These are phyloP conservation scores for Anabacerthia variegaticeps DNA, from an alignment of 2,797 vertebrate genomes.

Conservation along the genomic window DNA sequence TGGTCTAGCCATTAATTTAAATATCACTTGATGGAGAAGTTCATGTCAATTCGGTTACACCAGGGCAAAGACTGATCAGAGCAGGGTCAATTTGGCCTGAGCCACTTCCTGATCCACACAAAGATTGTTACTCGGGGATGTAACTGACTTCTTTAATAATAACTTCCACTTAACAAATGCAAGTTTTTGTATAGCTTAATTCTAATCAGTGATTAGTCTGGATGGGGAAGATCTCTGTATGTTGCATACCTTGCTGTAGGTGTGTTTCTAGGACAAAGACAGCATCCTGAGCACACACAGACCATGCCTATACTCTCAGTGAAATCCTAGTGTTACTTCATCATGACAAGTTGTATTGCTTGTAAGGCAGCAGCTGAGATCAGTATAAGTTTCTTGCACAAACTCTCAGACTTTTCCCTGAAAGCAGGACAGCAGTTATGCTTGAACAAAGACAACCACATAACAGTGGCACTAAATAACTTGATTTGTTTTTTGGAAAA, in stretches of 20 bases:
- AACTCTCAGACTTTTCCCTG: background rate
- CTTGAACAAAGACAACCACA: background rate
- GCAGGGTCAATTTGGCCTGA: background rate
- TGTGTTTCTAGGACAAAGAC: background rate
- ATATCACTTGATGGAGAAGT: background rate
- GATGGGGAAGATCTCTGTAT: background rate
- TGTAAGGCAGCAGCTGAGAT: background rate
- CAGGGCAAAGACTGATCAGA: background rate
- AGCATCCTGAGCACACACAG: background rate
- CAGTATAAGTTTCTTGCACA: background rate
- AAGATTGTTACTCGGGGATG: background rate
- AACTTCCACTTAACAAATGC: background rate
- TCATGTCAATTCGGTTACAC: background rate
- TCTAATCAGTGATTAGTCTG: background rate
- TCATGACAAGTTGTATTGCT: background rate
- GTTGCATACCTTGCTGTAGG: background rate
- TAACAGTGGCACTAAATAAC: background rate
- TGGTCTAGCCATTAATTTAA: background rate
- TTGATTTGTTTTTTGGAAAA: conserved; percentile 13
- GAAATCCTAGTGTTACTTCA: background rate
- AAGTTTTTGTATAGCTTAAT: background rate
- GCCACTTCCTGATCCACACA: background rate
- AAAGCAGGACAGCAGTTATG: background rate
- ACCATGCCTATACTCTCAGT: accelerated
- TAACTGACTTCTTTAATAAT: background rate